Evolutionary conservation across 2,113 vertebrate genomes (phyloP).

Genomic region (Festucalex cinctus): DNA sequence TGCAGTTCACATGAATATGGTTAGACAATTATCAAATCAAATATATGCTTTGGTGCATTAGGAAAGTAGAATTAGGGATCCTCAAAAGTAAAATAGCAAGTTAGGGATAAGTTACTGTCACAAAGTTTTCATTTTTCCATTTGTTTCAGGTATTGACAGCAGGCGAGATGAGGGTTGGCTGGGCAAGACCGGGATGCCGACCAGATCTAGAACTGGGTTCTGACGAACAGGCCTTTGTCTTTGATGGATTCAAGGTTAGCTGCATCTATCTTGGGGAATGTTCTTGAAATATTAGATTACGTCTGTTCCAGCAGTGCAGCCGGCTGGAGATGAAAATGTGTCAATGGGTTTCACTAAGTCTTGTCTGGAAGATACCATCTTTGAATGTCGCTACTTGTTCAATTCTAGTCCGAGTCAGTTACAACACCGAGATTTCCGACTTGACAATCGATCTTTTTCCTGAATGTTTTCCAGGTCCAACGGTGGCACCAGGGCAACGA

Average conservation of each 20-base stretch:
- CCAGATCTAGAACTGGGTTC: conserved; percentile 90
- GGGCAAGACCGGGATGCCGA: conserved; percentile 86
- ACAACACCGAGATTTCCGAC: no score
- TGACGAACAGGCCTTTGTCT: conserved; percentile 90
- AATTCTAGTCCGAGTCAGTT: no score
- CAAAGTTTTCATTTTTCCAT: not conserved
- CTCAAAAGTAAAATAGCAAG: not conserved
- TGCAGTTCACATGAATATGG: not conserved
- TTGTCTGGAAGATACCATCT: no score
- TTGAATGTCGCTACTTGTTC: no score
- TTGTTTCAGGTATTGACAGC: conserved; percentile 75
- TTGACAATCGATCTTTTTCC: no score
- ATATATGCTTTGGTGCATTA: not conserved
- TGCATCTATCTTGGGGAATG: not conserved
- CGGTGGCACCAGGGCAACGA: conserved; percentile 95
- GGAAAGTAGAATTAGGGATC: not conserved
- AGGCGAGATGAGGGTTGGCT: conserved; percentile 92
- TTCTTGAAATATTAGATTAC: no score
- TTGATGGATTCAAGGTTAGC: conserved; percentile 93
- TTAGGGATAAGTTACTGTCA: not conserved
- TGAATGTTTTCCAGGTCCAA: conserved; percentile 82
- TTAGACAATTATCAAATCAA: not conserved
- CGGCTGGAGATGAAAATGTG: no score
- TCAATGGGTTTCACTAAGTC: no score
- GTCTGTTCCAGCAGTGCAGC: no score